Evolutionary conservation across 1,140 invertebrate species (phyloP).

Genomic region (Monochamus saltuarius): DNA sequence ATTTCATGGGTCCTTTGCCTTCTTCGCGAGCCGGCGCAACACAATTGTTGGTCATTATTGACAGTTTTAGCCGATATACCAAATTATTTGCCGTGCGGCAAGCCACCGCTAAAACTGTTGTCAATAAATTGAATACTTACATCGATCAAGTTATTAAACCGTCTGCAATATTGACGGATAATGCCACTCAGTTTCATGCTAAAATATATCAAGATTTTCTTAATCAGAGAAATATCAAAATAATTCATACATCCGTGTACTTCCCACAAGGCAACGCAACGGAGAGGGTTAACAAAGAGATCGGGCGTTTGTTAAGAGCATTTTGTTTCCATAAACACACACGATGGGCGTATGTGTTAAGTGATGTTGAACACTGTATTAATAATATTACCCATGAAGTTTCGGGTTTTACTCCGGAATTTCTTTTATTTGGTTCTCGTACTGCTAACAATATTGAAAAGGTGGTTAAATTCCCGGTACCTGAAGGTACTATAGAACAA

Average conservation of each 20-base stretch:
- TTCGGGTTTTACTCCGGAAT: conserved; percentile 6
- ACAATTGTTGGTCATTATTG: too few relatives aligned
- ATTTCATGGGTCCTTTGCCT: too few relatives aligned
- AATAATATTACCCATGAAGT: background rate
- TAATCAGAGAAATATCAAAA: background rate
- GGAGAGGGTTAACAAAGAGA: conserved; percentile 14
- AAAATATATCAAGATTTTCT: background rate
- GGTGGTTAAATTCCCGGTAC: background rate
- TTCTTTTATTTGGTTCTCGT: background rate
- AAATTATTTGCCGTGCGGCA: too few relatives aligned
- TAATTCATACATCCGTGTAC: conserved; percentile 9
- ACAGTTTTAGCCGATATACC: too few relatives aligned
- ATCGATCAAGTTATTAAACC: conserved; percentile 2
- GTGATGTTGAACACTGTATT: conserved; percentile 1
- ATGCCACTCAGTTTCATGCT: conserved; percentile 11
- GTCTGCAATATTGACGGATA: background rate
- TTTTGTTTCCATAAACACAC: conserved; percentile 14
- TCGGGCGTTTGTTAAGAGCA: conserved; percentile 8
- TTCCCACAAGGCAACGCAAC: conserved; percentile 8
- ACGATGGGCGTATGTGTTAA: conserved; percentile 7
- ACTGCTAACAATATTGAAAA: background rate
- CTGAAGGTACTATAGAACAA: background rate
- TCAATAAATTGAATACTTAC: background rate
- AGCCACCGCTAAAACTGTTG: background rate
- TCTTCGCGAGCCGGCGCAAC: too few relatives aligned